phyloP scores from a whole-genome alignment of 2,888 invertebrate genomes.

The Camponotus fellah region DNA sequence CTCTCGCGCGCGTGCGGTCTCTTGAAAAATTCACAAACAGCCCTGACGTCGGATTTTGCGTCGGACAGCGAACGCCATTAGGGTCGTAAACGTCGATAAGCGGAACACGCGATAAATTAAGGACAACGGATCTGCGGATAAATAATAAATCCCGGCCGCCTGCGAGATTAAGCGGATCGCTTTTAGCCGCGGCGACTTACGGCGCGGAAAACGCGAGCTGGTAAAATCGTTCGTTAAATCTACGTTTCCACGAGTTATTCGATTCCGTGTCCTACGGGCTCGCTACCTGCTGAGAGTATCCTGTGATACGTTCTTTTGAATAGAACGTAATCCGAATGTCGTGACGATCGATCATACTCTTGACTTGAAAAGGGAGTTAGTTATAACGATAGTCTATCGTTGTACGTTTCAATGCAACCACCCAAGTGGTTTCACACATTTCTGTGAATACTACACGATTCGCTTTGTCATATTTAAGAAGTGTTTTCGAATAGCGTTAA shows the following conservation, averaged over 20 bases:
- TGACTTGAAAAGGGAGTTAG: conserved; percentile 58
- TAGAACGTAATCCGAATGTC: conserved; percentile 58
- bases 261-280: conserved; percentile 14
- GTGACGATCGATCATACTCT: conserved; percentile 60
- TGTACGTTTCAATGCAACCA: conserved; percentile 39
- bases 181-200: conserved; percentile 39
- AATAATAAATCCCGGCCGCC: conserved; percentile 39
- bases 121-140: conserved; percentile 50
- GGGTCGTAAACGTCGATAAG: conserved; percentile 52
- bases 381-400: conserved; percentile 49
- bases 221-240: conserved; percentile 14
- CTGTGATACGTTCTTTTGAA: conserved; percentile 51
- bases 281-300: conserved; percentile 58
- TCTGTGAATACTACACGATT: not conserved
- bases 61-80: conserved; percentile 41
- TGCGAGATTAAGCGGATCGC: conserved; percentile 29
- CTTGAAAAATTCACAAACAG: conserved; percentile 43
- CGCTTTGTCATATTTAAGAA: conserved; percentile 3
- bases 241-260: conserved; percentile 14
- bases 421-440: conserved; percentile 31
- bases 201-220: conserved; percentile 32
- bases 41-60: conserved; percentile 36
- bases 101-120: conserved; percentile 49
- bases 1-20: not conserved
- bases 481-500: not conserved